Evolutionary conservation across 2,888 invertebrate genomes (phyloP).

Genomic region (Drosophila trichaetosa): DNA sequence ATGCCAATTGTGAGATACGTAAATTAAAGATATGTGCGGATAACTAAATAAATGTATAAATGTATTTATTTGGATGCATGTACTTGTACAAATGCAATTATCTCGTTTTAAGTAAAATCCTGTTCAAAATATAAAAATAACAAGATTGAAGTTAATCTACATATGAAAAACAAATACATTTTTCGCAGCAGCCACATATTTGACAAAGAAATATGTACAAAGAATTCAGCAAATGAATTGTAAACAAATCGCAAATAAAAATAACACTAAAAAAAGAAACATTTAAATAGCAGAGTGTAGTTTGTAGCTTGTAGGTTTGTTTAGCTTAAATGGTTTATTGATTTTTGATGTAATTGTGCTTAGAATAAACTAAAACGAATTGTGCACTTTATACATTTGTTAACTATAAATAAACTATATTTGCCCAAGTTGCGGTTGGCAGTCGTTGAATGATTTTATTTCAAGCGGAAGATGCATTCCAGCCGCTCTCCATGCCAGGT

Average conservation of each 20-base stretch:
- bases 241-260: neutral
- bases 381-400: neutral
- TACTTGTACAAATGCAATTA: neutral
- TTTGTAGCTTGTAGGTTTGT: neutral
- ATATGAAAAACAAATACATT: neutral
- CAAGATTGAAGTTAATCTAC: neutral
- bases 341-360: neutral
- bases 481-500: conserved; percentile 13
- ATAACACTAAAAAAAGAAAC: neutral
- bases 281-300: neutral
- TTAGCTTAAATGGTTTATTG: neutral
- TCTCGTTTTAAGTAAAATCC: neutral
- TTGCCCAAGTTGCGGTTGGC: neutral
- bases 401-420: neutral
- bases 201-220: neutral
- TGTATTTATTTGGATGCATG: neutral
- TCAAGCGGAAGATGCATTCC: conserved; percentile 46
- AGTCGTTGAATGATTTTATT: conserved; percentile 49
- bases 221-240: neutral
- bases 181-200: neutral
- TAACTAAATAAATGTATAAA: neutral
- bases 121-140: neutral
- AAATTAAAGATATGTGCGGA: neutral
- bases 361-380: neutral
- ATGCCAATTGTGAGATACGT: neutral